These are phyloP conservation scores for Microcebus murinus DNA, from an alignment of 2,113 vertebrate genomes.

Conservation along the genomic window DNA sequence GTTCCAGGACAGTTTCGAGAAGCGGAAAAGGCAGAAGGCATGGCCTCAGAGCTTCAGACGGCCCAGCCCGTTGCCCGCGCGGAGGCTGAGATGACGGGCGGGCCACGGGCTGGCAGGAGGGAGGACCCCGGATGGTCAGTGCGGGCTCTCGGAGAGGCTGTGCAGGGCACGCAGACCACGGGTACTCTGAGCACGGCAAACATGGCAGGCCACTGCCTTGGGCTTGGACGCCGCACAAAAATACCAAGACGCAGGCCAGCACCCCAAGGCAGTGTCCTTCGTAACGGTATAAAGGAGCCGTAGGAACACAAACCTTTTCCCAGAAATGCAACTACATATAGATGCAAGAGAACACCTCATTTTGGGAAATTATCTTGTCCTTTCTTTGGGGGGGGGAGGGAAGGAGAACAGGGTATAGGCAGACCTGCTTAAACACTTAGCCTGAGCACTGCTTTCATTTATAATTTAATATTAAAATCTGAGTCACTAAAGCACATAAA, in stretches of 20 bases:
- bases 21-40: background rate
- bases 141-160: fast-evolving
- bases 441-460: background rate
- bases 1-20: background rate
- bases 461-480: constrained; percentile 61
- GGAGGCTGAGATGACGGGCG: background rate
- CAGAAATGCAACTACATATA: background rate
- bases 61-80: fast-evolving
- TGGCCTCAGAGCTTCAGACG: background rate
- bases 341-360: background rate
- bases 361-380: background rate
- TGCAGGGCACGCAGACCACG: fast-evolving
- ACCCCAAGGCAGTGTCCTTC: background rate
- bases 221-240: background rate
- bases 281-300: background rate
- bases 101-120: fast-evolving
- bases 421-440: constrained; percentile 48
- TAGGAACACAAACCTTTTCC: background rate
- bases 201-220: background rate
- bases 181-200: background rate
- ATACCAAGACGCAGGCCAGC: background rate
- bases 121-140: too few relatives aligned
- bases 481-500: constrained; percentile 39
- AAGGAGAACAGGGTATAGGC: background rate
- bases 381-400: background rate